A percentile compares a stretch with the other conserved stretches of the same genome.
Evolutionary conservation across 2,888 invertebrate genomes (phyloP).

Genomic region (Oscheius myriophilus): DNA sequence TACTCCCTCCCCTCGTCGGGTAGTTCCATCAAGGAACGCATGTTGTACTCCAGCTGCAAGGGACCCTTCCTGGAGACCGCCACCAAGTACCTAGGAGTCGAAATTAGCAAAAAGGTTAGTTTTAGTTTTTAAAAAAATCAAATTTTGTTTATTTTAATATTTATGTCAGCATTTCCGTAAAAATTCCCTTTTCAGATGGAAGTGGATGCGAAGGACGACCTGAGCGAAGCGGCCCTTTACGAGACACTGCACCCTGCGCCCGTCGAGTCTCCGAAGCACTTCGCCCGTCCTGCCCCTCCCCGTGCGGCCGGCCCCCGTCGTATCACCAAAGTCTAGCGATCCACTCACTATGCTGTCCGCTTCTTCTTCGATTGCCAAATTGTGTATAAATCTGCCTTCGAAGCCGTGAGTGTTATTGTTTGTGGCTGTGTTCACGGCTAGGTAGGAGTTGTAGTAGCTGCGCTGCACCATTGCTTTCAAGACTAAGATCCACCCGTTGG

Average conservation of each 20-base stretch:
- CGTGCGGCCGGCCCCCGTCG: slow-evolving; percentile 59
- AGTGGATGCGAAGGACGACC: slow-evolving; percentile 87
- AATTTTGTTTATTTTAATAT: not conserved
- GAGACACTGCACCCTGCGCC: slow-evolving; percentile 79
- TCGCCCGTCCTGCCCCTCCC: slow-evolving; percentile 95
- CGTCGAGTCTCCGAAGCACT: slow-evolving; percentile 78
- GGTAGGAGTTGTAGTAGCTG: no score
- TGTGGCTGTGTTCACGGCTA: no score
- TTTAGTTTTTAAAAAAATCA: not conserved
- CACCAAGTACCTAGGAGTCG: slow-evolving; percentile 80
- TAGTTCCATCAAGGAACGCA: slow-evolving; percentile 91
- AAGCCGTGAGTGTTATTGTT: no score
- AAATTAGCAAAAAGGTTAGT: slow-evolving; percentile 86
- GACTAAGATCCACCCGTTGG: no score
- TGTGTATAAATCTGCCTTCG: slow-evolving; percentile 27
- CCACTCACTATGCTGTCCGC: not conserved
- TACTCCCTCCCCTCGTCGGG: slow-evolving; percentile 98
- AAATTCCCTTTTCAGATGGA: slow-evolving; percentile 72
- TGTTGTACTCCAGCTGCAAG: slow-evolving; percentile 98
- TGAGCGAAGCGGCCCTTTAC: slow-evolving; percentile 93
- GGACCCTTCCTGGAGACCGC: slow-evolving; percentile 87
- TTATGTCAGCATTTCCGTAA: not conserved
- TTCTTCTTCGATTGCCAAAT: slow-evolving; percentile 16
- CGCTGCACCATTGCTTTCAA: no score
- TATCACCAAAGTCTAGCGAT: slow-evolving; percentile 60